Percentiles rank a stretch among this genome's conserved stretches.
Conservation (phyloP, 2,797 vertebrate genomes). For the Pitangus sulphuratus region DNA sequence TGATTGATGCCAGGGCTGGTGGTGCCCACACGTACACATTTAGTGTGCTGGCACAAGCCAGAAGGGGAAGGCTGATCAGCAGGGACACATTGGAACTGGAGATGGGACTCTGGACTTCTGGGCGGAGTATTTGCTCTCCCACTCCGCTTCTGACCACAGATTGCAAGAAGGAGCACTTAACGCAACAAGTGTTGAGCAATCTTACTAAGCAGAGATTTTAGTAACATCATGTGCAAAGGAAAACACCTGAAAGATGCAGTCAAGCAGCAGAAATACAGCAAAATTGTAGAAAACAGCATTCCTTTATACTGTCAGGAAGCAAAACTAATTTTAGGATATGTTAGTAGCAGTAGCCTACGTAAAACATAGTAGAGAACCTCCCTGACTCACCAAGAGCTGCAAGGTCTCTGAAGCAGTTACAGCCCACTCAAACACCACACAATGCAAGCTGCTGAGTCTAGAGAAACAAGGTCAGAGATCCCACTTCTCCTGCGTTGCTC, state of each 20-base stretch:
- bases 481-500: not conserved
- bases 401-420: not conserved
- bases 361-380: not conserved
- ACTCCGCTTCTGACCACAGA: not conserved
- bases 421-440: not conserved
- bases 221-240: not conserved
- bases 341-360: not conserved
- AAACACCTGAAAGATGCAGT: not conserved
- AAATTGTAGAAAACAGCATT: not conserved
- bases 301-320: not conserved
- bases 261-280: not conserved
- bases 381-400: not conserved
- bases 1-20: not conserved
- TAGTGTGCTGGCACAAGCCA: not conserved
- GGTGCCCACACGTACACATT: rapidly evolving
- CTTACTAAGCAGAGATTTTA: not conserved
- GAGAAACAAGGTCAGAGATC: not conserved
- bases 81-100: not conserved
- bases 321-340: not conserved
- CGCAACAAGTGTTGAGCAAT: not conserved
- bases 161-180: not conserved
- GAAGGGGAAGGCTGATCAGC: not conserved
- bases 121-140: not conserved
- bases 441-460: rapidly evolving
- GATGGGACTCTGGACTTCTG: not conserved